Evolutionary conservation across 1,140 invertebrate genomes (phyloP).

Genomic region (Papilio aristodemus): DNA sequence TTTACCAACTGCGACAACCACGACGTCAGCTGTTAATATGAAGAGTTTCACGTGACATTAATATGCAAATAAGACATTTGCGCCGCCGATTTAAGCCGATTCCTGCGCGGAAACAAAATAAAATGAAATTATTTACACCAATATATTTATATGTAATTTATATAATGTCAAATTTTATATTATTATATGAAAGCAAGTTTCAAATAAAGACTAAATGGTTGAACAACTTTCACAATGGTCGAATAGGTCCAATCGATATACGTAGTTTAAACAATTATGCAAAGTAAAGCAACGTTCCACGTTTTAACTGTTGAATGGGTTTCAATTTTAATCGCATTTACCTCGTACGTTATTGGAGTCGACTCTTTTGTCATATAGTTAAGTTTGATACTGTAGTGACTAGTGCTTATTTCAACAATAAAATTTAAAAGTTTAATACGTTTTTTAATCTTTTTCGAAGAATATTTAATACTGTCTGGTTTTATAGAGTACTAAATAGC

Average conservation of each 20-base stretch:
- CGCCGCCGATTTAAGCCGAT: slow-evolving; percentile 47
- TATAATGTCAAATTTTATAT: not conserved
- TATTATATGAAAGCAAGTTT: not conserved
- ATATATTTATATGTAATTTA: not conserved
- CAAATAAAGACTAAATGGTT: slow-evolving; percentile 8
- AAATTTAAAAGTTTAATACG: too few species aligned
- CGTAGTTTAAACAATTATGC: slow-evolving; percentile 20
- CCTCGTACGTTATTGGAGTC: not conserved
- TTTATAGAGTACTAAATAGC: too few species aligned
- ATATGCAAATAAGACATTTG: slow-evolving; percentile 53
- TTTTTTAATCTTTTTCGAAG: too few species aligned
- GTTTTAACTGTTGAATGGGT: slow-evolving; percentile 6
- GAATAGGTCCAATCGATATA: slow-evolving; percentile 8
- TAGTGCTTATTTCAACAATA: not conserved
- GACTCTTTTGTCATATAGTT: not conserved
- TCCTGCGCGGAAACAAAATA: slow-evolving; percentile 37
- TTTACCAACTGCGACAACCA: slow-evolving; percentile 40
- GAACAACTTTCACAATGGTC: not conserved
- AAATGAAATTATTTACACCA: slow-evolving; percentile 6
- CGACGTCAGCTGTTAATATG: slow-evolving; percentile 49
- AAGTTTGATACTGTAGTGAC: not conserved
- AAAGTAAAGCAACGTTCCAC: slow-evolving; percentile 5
- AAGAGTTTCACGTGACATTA: slow-evolving; percentile 49
- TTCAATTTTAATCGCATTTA: slow-evolving; percentile 12
- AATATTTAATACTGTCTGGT: too few species aligned